Evolutionary conservation across 2,797 vertebrate genomes (phyloP).

Genomic region (Numenius phaeopus): DNA sequence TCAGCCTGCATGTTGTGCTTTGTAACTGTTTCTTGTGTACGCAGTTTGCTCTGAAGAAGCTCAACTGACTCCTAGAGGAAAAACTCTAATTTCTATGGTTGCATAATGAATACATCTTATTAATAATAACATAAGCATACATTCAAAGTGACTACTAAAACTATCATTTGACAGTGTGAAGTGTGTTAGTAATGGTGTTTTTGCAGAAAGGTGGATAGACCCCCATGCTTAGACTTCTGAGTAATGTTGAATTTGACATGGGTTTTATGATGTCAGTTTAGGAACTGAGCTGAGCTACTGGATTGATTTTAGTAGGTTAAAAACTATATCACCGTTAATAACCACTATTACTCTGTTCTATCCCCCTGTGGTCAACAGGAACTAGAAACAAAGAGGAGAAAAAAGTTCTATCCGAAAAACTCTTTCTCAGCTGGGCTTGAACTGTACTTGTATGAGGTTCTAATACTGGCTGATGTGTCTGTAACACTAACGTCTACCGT

Average conservation of each 20-base stretch:
- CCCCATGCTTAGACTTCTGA: neutral
- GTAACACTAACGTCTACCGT: neutral
- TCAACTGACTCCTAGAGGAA: neutral
- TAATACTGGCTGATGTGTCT: neutral
- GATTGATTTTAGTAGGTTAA: neutral
- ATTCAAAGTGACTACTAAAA: neutral
- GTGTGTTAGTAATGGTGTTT: neutral
- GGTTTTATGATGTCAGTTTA: neutral
- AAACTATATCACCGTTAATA: neutral
- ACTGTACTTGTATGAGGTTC: neutral
- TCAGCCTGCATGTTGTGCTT: neutral
- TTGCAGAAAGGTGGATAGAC: neutral
- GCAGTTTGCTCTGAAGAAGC: neutral
- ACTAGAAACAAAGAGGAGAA: neutral
- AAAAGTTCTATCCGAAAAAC: neutral
- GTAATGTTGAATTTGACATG: neutral
- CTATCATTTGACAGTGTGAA: neutral
- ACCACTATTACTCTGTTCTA: neutral
- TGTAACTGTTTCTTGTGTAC: neutral
- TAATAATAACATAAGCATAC: neutral
- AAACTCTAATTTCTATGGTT: neutral
- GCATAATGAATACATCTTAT: neutral
- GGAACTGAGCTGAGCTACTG: neutral
- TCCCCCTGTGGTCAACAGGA: neutral
- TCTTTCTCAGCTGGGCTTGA: accelerated